Conservation (phyloP, 2,888 invertebrate species). For the Lordiphosa andalusiaca region DNA sequence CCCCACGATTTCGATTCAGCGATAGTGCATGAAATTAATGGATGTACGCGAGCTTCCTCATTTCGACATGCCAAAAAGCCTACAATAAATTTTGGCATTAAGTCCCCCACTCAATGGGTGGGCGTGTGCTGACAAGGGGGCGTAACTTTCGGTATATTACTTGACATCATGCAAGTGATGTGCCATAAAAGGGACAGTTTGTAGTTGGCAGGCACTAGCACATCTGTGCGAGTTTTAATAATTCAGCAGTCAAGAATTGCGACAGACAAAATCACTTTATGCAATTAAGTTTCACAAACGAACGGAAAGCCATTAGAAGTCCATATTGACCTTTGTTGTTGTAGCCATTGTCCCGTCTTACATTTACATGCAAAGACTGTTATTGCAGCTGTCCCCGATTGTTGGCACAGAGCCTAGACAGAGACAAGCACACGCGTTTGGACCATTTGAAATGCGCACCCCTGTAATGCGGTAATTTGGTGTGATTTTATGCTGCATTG, state of each 20-base stretch:
- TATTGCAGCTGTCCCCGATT: slow-evolving; percentile 52
- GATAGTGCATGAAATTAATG: slow-evolving; percentile 69
- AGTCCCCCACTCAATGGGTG: slow-evolving; percentile 13
- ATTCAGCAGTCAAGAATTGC: slow-evolving; percentile 37
- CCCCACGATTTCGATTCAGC: slow-evolving; percentile 49
- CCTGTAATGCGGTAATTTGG: slow-evolving; percentile 25
- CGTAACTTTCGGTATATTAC: slow-evolving; percentile 21
- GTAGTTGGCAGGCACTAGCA: slow-evolving; percentile 15
- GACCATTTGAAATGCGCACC: slow-evolving; percentile 1
- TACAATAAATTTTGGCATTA: slow-evolving; percentile 49
- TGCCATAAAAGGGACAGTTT: slow-evolving; percentile 32
- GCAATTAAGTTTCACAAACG: slow-evolving; percentile 40
- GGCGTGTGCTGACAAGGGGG: slow-evolving; percentile 7
- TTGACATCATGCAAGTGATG: slow-evolving; percentile 40
- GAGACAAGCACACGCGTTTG: slow-evolving; percentile 4
- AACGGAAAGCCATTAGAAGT: slow-evolving; percentile 26
- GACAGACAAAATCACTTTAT: slow-evolving; percentile 45
- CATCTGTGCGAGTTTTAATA: slow-evolving; percentile 30
- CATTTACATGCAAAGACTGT: slow-evolving; percentile 57
- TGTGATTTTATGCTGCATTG: slow-evolving; percentile 23
- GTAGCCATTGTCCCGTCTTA: slow-evolving; percentile 20
- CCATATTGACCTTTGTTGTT: slow-evolving; percentile 19
- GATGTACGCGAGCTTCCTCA: slow-evolving; percentile 26
- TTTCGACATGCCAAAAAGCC: slow-evolving; percentile 20
- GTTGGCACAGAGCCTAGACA: slow-evolving; percentile 9